Percentiles rank a stretch among this genome's conserved stretches.
Evolutionary conservation across 2,113 vertebrate species (phyloP).

Genomic region (Cynocephalus volans): DNA sequence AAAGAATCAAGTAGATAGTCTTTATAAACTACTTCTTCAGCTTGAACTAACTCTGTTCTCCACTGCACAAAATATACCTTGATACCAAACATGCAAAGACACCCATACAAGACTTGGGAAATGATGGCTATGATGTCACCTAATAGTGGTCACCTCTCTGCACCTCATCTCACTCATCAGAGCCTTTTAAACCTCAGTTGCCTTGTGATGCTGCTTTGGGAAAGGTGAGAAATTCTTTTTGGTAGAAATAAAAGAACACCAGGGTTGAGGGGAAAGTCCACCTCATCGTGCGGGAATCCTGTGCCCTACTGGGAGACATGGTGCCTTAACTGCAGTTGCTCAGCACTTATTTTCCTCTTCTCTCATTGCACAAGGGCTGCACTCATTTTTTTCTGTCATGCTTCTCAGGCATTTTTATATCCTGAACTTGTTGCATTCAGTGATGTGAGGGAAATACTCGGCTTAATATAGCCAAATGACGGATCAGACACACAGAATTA

Average conservation of each 20-base stretch:
- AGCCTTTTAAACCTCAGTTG: neutral
- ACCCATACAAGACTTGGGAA: neutral
- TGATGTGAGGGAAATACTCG: neutral
- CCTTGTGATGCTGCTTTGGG: neutral
- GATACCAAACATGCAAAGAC: neutral
- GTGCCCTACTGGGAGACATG: neutral
- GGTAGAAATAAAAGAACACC: neutral
- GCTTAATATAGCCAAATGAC: neutral
- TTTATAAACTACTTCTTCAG: slow-evolving; percentile 19
- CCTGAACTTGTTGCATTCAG: neutral
- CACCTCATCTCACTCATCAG: neutral
- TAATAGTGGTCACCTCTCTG: neutral
- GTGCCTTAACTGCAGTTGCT: neutral
- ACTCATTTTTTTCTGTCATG: neutral
- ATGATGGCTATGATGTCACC: neutral
- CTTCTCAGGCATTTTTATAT: neutral
- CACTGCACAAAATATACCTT: neutral
- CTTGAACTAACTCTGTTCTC: neutral
- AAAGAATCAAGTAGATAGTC: neutral
- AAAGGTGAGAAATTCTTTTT: neutral
- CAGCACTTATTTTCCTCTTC: neutral
- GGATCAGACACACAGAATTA: neutral
- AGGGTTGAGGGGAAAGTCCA: neutral
- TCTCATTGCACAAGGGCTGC: neutral
- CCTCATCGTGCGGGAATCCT: neutral